phyloP scores from a whole-genome alignment of 2,888 invertebrate genomes.

The Brachyopa scutellaris region DNA sequence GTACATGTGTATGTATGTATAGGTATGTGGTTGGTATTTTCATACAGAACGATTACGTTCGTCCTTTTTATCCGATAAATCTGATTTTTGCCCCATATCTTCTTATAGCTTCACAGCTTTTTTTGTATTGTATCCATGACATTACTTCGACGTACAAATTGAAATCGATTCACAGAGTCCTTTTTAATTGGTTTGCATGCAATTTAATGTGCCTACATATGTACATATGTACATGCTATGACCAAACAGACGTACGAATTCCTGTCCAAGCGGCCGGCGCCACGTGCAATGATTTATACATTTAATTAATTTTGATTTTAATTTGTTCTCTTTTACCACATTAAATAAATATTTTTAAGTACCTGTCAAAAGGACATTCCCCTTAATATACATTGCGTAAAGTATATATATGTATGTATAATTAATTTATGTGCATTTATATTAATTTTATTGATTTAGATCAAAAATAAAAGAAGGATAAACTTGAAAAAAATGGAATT shows the following conservation, averaged over 20 bases:
- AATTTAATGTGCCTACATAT: too few species aligned
- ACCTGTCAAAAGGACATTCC: too few species aligned
- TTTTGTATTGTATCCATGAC: not conserved
- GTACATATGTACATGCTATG: too few species aligned
- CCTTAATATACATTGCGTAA: too few species aligned
- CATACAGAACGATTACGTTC: not conserved
- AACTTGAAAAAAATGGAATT: not conserved
- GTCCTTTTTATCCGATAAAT: conserved; percentile 15
- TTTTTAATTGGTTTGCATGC: not conserved
- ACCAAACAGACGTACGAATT: too few species aligned
- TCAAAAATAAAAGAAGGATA: not conserved
- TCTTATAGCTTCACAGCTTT: too few species aligned
- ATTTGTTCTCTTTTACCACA: not conserved
- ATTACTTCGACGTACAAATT: not conserved
- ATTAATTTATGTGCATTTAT: conserved; percentile 18
- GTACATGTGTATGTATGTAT: too few species aligned
- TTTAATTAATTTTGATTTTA: too few species aligned
- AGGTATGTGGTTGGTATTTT: too few species aligned
- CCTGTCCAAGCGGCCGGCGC: too few species aligned
- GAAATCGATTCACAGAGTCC: conserved; percentile 17
- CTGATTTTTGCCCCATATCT: not conserved
- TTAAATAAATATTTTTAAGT: not conserved
- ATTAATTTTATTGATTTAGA: conserved; percentile 32
- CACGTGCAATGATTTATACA: not conserved
- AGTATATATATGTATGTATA: too few species aligned